Evolutionary conservation across 2,888 invertebrate species (phyloP), one percentile per base, ranked within the genome.

Genomic region (Adineta ricciae): DNA sequence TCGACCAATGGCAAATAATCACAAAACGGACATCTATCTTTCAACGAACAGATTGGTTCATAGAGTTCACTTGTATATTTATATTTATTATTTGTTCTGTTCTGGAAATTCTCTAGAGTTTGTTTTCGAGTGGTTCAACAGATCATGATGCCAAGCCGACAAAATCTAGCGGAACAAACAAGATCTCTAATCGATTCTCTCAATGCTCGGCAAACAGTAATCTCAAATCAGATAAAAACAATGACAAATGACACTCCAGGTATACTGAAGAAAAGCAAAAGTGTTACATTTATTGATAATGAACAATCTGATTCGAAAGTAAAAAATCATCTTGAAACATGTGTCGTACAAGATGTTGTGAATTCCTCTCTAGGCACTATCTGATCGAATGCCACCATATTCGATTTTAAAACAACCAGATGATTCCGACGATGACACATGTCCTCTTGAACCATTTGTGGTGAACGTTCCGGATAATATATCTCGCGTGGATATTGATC

Each of bases 71-170:
- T 19, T 32, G 0, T 64, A 19, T 64, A 19, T 64, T 64, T 64
- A n/a, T n/a, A 64, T 64, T 64, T 64, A 64, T 64, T 64, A 32
- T 64, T 64, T 64, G 32, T 64, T 64, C 64, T 64, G 64, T 64
- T 36, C 32, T 64, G 32, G 4, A 46, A 46, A 46, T 9, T 32
- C 14, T 14, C 14, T n/a, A n/a, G n/a, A 1, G n/a, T 64, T 24
- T 32, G n/a, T 16, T 64, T 14, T 64, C 32, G 14, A 8, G 16
- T 11, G 32, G n/a, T 14, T 8, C 3, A 27, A 27, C 8, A 16
- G 64, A 32, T 64, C 19, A 36, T 5, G 19, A 64, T 64, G 64
- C 2, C 32, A 16, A 2, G 7, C 32, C 32, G 3, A 32, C 4
- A 32, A 32, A 36, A 16, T 64, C 27, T 64, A 14, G 64, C 27